Conservation (phyloP, 1,140 invertebrate genomes). For the Contarinia nasturtii region DNA sequence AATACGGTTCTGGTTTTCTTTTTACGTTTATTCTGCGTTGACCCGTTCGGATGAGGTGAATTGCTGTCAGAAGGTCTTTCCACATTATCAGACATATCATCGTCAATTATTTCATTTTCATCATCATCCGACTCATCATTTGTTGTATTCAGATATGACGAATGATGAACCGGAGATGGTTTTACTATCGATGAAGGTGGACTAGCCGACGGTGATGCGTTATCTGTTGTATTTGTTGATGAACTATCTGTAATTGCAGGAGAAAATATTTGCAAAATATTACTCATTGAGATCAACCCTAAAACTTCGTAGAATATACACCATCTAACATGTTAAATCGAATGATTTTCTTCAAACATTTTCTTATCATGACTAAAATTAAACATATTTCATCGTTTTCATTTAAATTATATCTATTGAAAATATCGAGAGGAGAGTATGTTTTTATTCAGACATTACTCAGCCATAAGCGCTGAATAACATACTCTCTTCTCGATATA, state of each 20-base stretch:
- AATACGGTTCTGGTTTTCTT: conserved; percentile 98
- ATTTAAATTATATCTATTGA: no score
- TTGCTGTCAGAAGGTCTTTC: conserved; percentile 28
- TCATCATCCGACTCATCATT: conserved; percentile 44
- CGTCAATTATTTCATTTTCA: conserved; percentile 31
- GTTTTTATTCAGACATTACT: no score
- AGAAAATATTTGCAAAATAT: no score
- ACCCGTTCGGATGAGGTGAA: conserved; percentile 25
- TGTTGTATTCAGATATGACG: conserved; percentile 23
- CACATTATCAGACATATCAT: conserved; percentile 33
- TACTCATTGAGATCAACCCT: no score
- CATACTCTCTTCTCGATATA: no score
- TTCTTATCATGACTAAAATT: no score
- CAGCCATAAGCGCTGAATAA: no score
- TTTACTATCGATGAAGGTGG: conserved; percentile 1
- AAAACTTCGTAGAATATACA: no score
- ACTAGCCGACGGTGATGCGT: conserved; percentile 18
- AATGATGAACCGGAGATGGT: conserved; percentile 23
- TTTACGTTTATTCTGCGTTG: conserved; percentile 50
- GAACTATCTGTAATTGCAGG: conserved; percentile 38
- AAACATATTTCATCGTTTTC: no score
- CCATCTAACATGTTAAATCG: no score
- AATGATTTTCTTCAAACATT: no score
- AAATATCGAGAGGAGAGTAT: no score
- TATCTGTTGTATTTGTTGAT: conserved; percentile 28